These are phyloP conservation scores for Albula glossodonta DNA, from an alignment of 2,113 vertebrate genomes.

Conservation along the genomic window DNA sequence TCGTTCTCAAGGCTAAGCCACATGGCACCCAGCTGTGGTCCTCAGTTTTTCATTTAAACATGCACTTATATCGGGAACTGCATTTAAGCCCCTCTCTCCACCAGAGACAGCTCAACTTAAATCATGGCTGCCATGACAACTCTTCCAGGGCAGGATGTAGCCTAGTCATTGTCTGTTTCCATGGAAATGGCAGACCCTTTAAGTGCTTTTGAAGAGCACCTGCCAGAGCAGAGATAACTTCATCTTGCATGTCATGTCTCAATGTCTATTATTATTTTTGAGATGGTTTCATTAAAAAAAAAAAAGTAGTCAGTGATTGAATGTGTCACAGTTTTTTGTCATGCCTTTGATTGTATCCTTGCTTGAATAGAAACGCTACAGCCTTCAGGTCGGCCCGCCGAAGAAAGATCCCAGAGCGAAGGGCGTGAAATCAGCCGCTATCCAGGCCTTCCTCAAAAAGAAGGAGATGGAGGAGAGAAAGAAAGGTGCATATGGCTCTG, in stretches of 20 bases:
- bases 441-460: conserved; percentile 87
- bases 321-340: not conserved
- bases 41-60: too few relatives aligned
- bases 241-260: not conserved
- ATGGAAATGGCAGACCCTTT: not conserved
- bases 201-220: not conserved
- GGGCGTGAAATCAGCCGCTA: conserved; percentile 86
- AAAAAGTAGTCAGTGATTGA: not conserved
- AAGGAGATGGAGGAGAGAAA: conserved; percentile 70
- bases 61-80: not conserved
- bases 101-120: not conserved
- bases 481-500: conserved; percentile 67
- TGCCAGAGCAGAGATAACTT: not conserved
- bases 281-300: not conserved
- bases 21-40: too few relatives aligned
- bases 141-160: not conserved
- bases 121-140: conserved; percentile 26
- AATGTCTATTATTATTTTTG: not conserved
- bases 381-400: conserved; percentile 89
- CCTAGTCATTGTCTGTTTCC: conserved; percentile 16
- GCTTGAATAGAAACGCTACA: conserved; percentile 83
- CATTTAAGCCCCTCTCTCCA: not conserved
- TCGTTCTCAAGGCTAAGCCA: too few relatives aligned
- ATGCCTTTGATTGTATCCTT: not conserved
- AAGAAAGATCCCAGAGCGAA: conserved; percentile 90